Percentiles rank a stretch among this genome's conserved stretches.
phyloP scores from a whole-genome alignment of 2,797 vertebrate genomes.

The Enteromius argenteus region DNA sequence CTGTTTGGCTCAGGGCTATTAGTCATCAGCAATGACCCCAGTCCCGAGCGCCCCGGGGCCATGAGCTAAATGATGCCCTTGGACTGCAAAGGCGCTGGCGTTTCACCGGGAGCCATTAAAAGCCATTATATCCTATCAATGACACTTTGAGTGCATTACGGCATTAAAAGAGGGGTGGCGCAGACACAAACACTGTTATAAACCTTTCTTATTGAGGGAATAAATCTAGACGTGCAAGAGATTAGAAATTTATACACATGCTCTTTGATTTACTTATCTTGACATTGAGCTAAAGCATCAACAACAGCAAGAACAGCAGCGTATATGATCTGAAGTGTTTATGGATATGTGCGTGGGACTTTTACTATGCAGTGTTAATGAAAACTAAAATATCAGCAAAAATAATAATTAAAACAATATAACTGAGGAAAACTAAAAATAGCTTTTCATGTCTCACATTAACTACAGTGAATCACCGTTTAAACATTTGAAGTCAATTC shows the following conservation, averaged over 20 bases:
- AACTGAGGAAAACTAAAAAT: not conserved
- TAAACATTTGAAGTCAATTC: no score
- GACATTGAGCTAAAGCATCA: constrained; percentile 21
- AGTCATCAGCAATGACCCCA: constrained; percentile 54
- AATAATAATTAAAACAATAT: not conserved
- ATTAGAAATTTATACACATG: constrained; percentile 48
- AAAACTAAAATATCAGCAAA: not conserved
- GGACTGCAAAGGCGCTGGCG: constrained; percentile 50
- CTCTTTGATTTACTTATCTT: constrained; percentile 34
- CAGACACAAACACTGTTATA: constrained; percentile 44
- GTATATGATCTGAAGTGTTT: constrained; percentile 19
- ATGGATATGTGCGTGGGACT: not conserved
- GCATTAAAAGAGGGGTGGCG: constrained; percentile 50
- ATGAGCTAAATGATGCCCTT: constrained; percentile 57
- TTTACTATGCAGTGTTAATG: not conserved
- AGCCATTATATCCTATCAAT: constrained; percentile 55
- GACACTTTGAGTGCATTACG: constrained; percentile 55
- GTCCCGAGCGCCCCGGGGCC: constrained; percentile 36
- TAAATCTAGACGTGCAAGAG: constrained; percentile 37
- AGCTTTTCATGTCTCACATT: not conserved
- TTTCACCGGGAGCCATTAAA: constrained; percentile 54
- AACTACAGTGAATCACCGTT: not conserved
- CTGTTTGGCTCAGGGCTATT: constrained; percentile 54
- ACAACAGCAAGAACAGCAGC: constrained; percentile 8
- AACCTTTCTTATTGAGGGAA: constrained; percentile 49